These are phyloP conservation scores for Wasmannia auropunctata DNA, from an alignment of 1,140 invertebrate genomes.

Conservation along the genomic window DNA sequence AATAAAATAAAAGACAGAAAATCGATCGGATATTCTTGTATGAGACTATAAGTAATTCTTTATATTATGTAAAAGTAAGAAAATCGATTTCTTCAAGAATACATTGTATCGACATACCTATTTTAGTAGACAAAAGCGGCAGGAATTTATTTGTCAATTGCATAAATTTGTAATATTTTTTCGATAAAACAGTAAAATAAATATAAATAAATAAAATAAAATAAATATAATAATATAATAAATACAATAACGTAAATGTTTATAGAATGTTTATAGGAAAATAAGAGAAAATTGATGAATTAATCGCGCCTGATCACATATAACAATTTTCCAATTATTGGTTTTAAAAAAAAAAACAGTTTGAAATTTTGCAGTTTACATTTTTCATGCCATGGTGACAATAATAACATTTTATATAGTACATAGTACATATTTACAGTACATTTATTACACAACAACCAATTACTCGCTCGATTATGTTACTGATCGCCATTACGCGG, in stretches of 20 bases:
- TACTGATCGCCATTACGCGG: background rate
- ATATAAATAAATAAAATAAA: background rate
- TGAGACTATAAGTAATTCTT: background rate
- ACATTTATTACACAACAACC: background rate
- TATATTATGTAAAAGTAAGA: background rate
- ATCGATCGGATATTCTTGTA: background rate
- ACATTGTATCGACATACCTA: background rate
- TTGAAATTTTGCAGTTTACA: background rate
- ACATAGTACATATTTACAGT: background rate
- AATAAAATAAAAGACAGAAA: background rate
- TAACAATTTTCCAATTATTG: background rate
- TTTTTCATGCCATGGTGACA: background rate
- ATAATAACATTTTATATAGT: background rate
- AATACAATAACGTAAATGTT: too few species aligned
- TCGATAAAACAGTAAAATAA: background rate
- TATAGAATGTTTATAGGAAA: background rate
- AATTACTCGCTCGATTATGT: constrained; percentile 6
- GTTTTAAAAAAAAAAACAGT: too few species aligned
- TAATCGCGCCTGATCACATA: background rate
- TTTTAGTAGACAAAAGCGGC: background rate
- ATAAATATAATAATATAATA: background rate
- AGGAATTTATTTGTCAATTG: background rate
- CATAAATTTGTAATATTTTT: background rate
- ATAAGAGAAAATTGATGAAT: background rate
- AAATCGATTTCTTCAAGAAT: background rate